These are phyloP conservation scores for Octodon degus DNA, from an alignment of 2,113 vertebrate species.

Conservation along the genomic window DNA sequence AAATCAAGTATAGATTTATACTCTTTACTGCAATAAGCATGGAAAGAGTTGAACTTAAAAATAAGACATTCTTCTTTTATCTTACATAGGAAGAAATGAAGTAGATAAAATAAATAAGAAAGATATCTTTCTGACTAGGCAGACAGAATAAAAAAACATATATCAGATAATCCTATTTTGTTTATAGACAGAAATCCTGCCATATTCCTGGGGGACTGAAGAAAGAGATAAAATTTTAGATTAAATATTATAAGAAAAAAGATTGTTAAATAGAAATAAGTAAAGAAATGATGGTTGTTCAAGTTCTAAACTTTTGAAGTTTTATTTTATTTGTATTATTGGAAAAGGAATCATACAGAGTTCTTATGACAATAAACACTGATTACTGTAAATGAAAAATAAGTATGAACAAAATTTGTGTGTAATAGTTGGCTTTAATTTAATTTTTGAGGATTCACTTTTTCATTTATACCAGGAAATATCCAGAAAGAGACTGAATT, in stretches of 20 bases:
- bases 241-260: background rate
- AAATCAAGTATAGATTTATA: background rate
- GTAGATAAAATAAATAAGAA: background rate
- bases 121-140: background rate
- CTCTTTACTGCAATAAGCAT: background rate
- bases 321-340: slow-evolving; percentile 21
- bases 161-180: background rate
- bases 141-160: background rate
- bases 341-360: background rate
- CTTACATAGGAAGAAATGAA: background rate
- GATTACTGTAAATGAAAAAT: background rate
- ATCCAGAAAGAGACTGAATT: background rate
- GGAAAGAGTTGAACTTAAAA: background rate
- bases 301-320: background rate
- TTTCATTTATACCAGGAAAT: background rate
- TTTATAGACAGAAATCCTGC: background rate
- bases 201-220: background rate
- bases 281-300: background rate
- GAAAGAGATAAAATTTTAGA: background rate
- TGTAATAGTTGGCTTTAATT: background rate
- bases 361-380: slow-evolving; percentile 17
- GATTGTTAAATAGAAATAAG: background rate
- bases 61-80: background rate
- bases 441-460: background rate
- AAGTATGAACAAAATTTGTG: background rate